These are phyloP conservation scores for Pseudochirops cupreus DNA, from an alignment of 2,797 vertebrate genomes.

Conservation along the genomic window DNA sequence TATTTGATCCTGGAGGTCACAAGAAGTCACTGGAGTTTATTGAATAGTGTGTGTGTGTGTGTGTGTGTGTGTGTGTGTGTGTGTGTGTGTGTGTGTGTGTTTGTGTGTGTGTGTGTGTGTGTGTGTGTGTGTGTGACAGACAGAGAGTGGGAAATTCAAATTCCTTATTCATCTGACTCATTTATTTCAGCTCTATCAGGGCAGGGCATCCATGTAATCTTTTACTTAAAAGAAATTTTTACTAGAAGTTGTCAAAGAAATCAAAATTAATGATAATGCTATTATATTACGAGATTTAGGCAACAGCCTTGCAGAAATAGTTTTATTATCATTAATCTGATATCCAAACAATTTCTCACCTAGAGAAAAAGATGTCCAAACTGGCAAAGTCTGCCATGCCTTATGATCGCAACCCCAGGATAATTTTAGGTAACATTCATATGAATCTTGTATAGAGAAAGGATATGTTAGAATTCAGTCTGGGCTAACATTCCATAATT, in stretches of 20 bases:
- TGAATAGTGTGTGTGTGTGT: no score
- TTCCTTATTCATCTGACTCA: background rate
- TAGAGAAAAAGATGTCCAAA: background rate
- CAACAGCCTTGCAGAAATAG: background rate
- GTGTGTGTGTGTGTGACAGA: no score
- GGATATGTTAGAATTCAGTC: background rate
- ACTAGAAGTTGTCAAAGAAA: background rate
- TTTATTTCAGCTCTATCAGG: background rate
- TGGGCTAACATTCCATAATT: background rate
- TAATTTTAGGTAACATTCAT: background rate
- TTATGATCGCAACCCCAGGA: background rate
- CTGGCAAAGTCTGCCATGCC: background rate
- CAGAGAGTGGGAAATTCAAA: background rate
- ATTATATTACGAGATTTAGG: background rate
- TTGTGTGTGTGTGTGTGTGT: no score
- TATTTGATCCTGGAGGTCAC: no score
- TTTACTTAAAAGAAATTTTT: background rate
- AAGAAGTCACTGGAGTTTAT: no score
- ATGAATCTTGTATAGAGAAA: background rate
- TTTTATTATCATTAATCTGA: background rate
- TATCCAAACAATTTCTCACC: background rate
- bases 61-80: no score
- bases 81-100: no score
- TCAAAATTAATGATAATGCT: background rate
- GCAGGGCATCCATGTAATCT: background rate